Evolutionary conservation across 2,888 invertebrate species (phyloP).

Genomic region (Muscina levida): DNA sequence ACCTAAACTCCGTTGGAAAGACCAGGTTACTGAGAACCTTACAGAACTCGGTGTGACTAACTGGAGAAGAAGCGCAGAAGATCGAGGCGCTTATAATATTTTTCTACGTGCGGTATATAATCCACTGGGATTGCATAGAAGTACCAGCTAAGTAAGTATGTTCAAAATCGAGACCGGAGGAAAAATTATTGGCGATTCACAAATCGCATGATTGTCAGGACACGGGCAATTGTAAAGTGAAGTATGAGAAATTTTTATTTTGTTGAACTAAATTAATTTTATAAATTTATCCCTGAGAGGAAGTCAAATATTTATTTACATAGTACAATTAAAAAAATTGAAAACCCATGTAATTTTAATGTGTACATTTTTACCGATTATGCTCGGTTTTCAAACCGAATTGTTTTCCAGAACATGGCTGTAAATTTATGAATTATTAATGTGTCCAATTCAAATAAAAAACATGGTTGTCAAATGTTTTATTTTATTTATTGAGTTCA

Average conservation of each 20-base stretch:
- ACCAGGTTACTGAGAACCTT: too few relatives aligned
- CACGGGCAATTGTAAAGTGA: constrained; percentile 48
- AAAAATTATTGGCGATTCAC: too few relatives aligned
- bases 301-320: constrained; percentile 40
- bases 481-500: constrained; percentile 22
- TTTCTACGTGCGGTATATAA: too few relatives aligned
- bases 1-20: too few relatives aligned
- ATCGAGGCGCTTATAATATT: too few relatives aligned
- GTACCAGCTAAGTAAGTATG: too few relatives aligned
- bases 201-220: too few relatives aligned
- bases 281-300: constrained; percentile 30
- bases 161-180: too few relatives aligned
- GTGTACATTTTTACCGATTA: constrained; percentile 66
- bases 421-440: constrained; percentile 57
- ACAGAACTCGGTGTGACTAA: too few relatives aligned
- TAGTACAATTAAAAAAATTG: constrained; percentile 33
- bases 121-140: too few relatives aligned
- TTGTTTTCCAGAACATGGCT: constrained; percentile 65
- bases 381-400: too few relatives aligned
- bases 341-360: constrained; percentile 50
- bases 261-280: constrained; percentile 59
- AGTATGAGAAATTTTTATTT: constrained; percentile 52
- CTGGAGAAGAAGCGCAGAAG: too few relatives aligned
- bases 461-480: constrained; percentile 49
- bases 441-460: constrained; percentile 61